A percentile compares a stretch with the other conserved stretches of the same genome.
Evolutionary conservation across 2,797 vertebrate species (phyloP).

Genomic region (Oreochromis grahami): DNA sequence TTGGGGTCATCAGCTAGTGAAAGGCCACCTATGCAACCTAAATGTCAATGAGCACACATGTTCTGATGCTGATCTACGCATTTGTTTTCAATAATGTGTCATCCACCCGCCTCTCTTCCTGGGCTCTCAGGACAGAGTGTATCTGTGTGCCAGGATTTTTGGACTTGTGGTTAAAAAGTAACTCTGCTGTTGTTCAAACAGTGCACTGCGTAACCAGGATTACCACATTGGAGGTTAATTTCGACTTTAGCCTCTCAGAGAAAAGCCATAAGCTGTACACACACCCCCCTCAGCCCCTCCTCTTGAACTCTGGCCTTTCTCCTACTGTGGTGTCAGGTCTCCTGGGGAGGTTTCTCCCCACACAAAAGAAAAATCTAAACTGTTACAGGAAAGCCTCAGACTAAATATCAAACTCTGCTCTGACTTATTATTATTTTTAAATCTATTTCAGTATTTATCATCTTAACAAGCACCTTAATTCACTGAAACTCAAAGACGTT

Average conservation of each 20-base stretch:
- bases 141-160: conserved; percentile 6
- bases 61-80: conserved; percentile 5
- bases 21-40: background rate
- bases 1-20: background rate
- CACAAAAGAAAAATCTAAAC: background rate
- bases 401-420: background rate
- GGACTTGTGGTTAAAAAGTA: conserved; percentile 63
- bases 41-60: background rate
- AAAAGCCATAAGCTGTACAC: background rate
- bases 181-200: conserved; percentile 54
- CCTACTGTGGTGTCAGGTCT: conserved; percentile 4
- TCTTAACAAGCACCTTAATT: background rate
- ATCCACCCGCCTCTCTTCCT: background rate
- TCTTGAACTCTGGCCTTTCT: conserved; percentile 61
- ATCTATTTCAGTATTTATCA: background rate
- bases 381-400: background rate
- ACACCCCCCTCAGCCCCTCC: conserved; percentile 21
- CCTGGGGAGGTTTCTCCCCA: background rate
- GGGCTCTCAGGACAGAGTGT: background rate
- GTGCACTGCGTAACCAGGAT: conserved; percentile 29
- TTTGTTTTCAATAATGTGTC: background rate
- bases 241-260: conserved; percentile 46
- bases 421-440: background rate
- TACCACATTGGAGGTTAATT: conserved; percentile 31
- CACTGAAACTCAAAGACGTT: background rate